A percentile compares a stretch with the other conserved stretches of the same genome.
Conservation (phyloP, 1,140 invertebrate genomes). For the Drosophila miranda region DNA sequence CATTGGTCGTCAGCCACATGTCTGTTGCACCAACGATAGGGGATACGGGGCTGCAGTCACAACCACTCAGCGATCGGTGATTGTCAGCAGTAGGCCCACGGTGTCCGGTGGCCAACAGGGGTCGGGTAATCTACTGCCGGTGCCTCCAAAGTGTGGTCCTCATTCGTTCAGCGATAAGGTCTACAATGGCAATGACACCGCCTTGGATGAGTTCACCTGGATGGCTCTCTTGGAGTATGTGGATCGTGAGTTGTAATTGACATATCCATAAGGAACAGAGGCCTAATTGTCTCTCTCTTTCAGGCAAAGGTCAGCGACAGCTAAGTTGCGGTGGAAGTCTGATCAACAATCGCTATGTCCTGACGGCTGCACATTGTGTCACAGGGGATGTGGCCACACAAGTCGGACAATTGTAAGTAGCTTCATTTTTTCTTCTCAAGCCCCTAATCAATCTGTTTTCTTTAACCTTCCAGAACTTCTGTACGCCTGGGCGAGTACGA, state of each 20-base stretch:
- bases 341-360: slow-evolving; percentile 84
- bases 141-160: slow-evolving; percentile 61
- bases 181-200: slow-evolving; percentile 81
- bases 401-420: slow-evolving; percentile 70
- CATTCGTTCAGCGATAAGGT: slow-evolving; percentile 57
- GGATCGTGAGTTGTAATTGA: slow-evolving; percentile 44
- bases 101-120: slow-evolving; percentile 5
- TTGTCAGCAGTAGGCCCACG: slow-evolving; percentile 3
- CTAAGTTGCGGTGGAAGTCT: slow-evolving; percentile 85
- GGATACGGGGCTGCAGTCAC: not conserved
- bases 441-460: not conserved
- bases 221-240: slow-evolving; percentile 85
- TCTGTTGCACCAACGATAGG: slow-evolving; percentile 67
- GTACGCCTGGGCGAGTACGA: slow-evolving; percentile 87
- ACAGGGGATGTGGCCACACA: slow-evolving; percentile 83
- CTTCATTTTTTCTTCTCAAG: slow-evolving; percentile 51
- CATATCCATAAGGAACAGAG: not conserved
- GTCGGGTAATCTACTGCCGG: slow-evolving; percentile 48
- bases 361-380: slow-evolving; percentile 94
- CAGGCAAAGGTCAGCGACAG: slow-evolving; percentile 64
- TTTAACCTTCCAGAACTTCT: slow-evolving; percentile 63
- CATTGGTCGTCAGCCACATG: slow-evolving; percentile 51
- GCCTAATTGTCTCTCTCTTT: not conserved
- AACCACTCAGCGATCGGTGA: slow-evolving; percentile 19
- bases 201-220: slow-evolving; percentile 85